Evolutionary conservation across 2,888 invertebrate genomes (phyloP), one percentile per base, ranked within the genome.

Genomic region (Ectemnius continuus): DNA sequence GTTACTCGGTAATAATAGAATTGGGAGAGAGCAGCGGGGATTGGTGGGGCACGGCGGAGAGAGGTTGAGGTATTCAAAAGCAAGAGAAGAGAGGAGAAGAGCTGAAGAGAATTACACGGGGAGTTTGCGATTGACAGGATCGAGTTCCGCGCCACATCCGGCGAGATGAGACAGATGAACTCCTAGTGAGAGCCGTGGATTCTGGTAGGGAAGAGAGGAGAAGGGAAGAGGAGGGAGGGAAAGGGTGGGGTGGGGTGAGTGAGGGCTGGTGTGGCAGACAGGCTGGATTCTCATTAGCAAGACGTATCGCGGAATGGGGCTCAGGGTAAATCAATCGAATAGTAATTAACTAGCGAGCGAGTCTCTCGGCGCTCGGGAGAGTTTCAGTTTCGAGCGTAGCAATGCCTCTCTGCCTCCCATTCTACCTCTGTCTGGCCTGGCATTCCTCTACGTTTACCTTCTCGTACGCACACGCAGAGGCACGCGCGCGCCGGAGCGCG

Each of bases 291-390:
- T 81, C 83, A 83, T 79, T 81, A 81, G 70, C 76, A 81, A 76
- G 76, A 78, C 70, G 73, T 69, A 80, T 66, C 74, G 70, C 47
- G 46, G 61, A 78, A 75, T 69, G 69, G 66, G 79, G 80, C 76
- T 79, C 77, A 79, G 36, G 78, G 80, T 84, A 85, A 88, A 88
- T 88, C 87, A 88, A 88, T 88, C 82, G 86, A 73, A 87, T 86
- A 81, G 87, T 87, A 88, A 88, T 88, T 88, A 88, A 87, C 83
- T 72, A 75, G 72, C 67, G 65, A 72, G 46, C 70, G 61, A 71
- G 70, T 73, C 72, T 66, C 72, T 66, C 67, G 65, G 28, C n/a
- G 52, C 64, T 36, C 6, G 62, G 48, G 46, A 61, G 67, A 76
- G 67, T 78, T 73, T 73, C 75, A 76, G 69, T 70, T 75, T 70